These are phyloP conservation scores for Orthosia cruda DNA, from an alignment of 2,888 invertebrate species.

Conservation along the genomic window DNA sequence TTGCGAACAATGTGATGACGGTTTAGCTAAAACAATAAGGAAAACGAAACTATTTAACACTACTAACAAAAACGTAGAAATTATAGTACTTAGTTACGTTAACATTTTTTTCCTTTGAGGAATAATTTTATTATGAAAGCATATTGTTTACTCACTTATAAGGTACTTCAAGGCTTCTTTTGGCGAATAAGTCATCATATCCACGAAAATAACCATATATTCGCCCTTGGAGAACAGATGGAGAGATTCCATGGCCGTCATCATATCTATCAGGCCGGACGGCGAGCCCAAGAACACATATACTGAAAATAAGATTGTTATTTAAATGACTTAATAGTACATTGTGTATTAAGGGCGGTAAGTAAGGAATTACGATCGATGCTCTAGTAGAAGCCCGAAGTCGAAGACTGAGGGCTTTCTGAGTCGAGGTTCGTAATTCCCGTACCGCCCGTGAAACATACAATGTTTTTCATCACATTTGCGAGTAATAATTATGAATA, in stretches of 20 bases:
- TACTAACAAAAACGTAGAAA: slow-evolving; percentile 31
- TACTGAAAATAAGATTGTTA: slow-evolving; percentile 92
- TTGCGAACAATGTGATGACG: slow-evolving; percentile 30
- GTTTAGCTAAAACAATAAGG: slow-evolving; percentile 45
- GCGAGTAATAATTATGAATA: too few relatives aligned
- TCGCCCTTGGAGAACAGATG: slow-evolving; percentile 97
- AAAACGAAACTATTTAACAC: slow-evolving; percentile 42
- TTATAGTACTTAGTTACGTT: not conserved
- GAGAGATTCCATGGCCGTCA: slow-evolving; percentile 97
- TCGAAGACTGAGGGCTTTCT: too few relatives aligned
- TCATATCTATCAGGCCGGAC: slow-evolving; percentile 97
- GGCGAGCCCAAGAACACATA: slow-evolving; percentile 98
- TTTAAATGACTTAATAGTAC: not conserved
- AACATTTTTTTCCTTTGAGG: not conserved
- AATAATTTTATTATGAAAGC: not conserved
- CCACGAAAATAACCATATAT: slow-evolving; percentile 98
- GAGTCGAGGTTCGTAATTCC: too few relatives aligned
- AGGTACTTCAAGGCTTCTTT: slow-evolving; percentile 95
- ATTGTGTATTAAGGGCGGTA: too few relatives aligned
- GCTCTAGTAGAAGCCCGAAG: too few relatives aligned
- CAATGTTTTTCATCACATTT: too few relatives aligned
- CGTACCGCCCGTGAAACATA: too few relatives aligned
- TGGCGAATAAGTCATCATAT: slow-evolving; percentile 96
- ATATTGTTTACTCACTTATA: slow-evolving; percentile 93
- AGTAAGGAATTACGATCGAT: too few relatives aligned